Conservation (phyloP, 2,888 invertebrate genomes). For the Lepidochrysops patricia region DNA sequence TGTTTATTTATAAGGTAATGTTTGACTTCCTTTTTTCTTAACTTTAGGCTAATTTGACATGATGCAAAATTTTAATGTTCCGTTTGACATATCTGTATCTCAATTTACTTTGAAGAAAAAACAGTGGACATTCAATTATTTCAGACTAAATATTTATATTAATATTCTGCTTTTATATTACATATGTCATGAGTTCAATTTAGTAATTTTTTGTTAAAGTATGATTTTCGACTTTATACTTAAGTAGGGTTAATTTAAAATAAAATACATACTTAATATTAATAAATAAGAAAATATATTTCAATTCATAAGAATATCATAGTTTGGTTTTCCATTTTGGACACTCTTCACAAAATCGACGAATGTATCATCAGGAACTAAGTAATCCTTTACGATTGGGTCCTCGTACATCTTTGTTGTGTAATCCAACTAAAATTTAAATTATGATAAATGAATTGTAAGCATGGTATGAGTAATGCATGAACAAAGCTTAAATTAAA, state of each 20-base stretch:
- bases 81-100: background rate
- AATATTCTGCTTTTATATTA: background rate
- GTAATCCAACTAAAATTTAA: conserved; percentile 75
- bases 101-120: background rate
- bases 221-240: background rate
- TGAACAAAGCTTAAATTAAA: background rate
- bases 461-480: background rate
- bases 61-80: conserved; percentile 7
- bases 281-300: conserved; percentile 10
- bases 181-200: background rate
- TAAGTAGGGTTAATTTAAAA: background rate
- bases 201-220: background rate
- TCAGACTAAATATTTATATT: background rate
- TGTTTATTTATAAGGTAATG: conserved; percentile 8
- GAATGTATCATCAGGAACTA: conserved; percentile 72
- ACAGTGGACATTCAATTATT: background rate
- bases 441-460: background rate
- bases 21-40: conserved; percentile 4
- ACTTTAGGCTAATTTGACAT: conserved; percentile 4
- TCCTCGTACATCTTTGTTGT: conserved; percentile 77
- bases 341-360: conserved; percentile 64
- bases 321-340: conserved; percentile 33
- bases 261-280: background rate
- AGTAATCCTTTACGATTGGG: conserved; percentile 75
- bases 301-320: conserved; percentile 36